Base-by-base conservation (phyloP, 2,113 vertebrate genomes). In the Climacteris rufus region DNA sequence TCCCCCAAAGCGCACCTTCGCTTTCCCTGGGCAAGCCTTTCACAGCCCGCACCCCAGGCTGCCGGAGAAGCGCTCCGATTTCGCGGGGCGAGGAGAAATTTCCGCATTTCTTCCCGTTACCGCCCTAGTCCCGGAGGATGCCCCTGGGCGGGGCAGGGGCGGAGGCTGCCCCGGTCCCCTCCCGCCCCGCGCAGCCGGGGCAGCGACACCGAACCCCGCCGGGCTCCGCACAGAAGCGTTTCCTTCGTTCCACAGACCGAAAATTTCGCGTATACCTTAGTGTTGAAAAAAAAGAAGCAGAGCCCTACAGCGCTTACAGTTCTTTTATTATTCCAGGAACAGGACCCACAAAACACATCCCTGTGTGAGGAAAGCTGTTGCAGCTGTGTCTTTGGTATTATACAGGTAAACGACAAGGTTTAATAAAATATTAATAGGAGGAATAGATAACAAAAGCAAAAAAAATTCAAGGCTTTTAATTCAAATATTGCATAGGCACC, bases 181-280 rank as follows among this genome's bases (percentile, higher is more conserved):
- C 69, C 68, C 50, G 28, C 68, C 49, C 49, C 66, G 30, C 68
- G 27, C 68, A 70, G 68, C 68, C 68, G 14, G 19, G 54, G 3
- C 42, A 23, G 44, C 44, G 5, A 39, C 74, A 76, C 6, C 57
- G 5, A 39, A 5, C 42, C 44, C 20, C 33, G 42, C 28, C 1
- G 37, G 13, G 23, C 45, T 12, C 59, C 4, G 75, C 4, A 17
- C 2, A 33, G 0, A 25, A 6, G 5, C 1, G 27, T 12, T 4
- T 2, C 3, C 22, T 28, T 15, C 28, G 21, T 10, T 15, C 14
- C 2, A 6, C 71, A 35, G 3, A 4, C 3, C 8, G 5, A 15
- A 14, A 9, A 4, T 1, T 1, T 4, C 27, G 5, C 1, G 1
- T 3, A 2, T 4, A 2, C 8, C 5, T 15, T 3, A 12, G 8